These are phyloP conservation scores for Globodera ellingtonae DNA, from an alignment of 1,140 invertebrate genomes.

Conservation along the genomic window DNA sequence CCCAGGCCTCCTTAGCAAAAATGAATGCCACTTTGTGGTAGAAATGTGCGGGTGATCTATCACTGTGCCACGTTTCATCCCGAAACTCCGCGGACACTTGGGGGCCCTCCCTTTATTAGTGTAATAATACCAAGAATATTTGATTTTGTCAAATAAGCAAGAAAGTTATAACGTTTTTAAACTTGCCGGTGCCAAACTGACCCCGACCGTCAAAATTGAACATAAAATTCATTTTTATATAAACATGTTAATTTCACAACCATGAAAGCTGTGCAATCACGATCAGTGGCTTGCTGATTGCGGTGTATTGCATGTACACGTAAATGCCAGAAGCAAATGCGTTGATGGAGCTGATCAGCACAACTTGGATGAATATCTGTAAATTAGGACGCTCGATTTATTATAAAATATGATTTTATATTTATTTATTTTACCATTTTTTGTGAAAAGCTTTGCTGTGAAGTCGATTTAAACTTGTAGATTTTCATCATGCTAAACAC, in stretches of 20 bases:
- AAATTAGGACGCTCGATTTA: background rate
- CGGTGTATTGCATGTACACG: constrained; percentile 32
- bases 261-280: constrained; percentile 16
- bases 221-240: too few relatives aligned
- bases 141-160: too few relatives aligned
- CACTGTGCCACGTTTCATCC: too few relatives aligned
- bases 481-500: constrained; percentile 13
- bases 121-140: too few relatives aligned
- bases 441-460: background rate
- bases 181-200: too few relatives aligned
- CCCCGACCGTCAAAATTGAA: too few relatives aligned
- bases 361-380: constrained; percentile 36
- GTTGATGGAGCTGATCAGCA: constrained; percentile 34
- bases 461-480: background rate
- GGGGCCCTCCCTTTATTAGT: too few relatives aligned
- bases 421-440: background rate
- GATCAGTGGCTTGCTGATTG: constrained; percentile 29
- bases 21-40: too few relatives aligned
- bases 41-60: too few relatives aligned
- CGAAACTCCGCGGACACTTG: too few relatives aligned
- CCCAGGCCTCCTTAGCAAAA: too few relatives aligned
- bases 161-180: too few relatives aligned
- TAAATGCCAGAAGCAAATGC: constrained; percentile 31
- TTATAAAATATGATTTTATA: background rate
- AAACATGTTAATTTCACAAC: background rate